These are phyloP conservation scores for Escarpia spicata DNA, from an alignment of 2,888 invertebrate genomes.

Conservation along the genomic window DNA sequence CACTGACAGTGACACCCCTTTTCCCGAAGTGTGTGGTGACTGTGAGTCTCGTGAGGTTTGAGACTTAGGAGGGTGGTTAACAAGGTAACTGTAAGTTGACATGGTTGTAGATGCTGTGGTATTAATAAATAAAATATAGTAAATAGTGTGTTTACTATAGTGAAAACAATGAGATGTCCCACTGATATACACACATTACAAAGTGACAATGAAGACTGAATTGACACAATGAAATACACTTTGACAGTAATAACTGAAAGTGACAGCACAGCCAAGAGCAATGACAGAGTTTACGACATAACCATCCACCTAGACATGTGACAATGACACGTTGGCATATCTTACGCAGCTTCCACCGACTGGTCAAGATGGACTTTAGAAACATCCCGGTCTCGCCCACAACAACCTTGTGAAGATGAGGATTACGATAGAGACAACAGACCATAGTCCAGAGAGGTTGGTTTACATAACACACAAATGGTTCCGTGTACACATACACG, in stretches of 20 bases:
- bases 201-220: no score
- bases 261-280: neutral
- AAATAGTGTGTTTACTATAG: no score
- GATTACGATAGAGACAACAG: neutral
- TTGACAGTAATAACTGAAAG: neutral
- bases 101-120: no score
- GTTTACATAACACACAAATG: neutral
- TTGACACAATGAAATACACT: neutral
- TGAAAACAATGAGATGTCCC: no score
- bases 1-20: no score
- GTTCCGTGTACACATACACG: neutral
- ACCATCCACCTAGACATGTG: neutral
- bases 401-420: neutral
- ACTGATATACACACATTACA: no score
- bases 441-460: neutral
- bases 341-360: neutral
- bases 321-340: neutral
- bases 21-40: no score
- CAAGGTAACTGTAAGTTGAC: no score
- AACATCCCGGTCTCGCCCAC: neutral
- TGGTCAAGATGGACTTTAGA: neutral
- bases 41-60: no score
- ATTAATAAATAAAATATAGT: no score
- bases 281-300: neutral
- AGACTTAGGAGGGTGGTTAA: no score